Conservation (phyloP, 2,113 vertebrate genomes). For the Peromyscus leucopus region DNA sequence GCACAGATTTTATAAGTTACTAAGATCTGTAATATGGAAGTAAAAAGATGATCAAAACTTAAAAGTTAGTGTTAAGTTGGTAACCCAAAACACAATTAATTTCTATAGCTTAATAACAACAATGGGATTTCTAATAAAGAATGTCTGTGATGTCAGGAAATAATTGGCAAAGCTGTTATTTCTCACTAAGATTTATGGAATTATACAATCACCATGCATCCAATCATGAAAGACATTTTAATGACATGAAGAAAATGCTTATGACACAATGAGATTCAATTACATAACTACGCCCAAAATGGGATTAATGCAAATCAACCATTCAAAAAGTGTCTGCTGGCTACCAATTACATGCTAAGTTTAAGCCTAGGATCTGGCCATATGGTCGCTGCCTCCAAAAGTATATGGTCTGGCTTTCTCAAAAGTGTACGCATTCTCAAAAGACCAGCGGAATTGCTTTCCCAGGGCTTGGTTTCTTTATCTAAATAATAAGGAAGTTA, state of each 20-base stretch:
- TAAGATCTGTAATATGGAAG: neutral
- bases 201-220: neutral
- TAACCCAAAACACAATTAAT: neutral
- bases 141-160: neutral
- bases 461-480: neutral
- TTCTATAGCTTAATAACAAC: slow-evolving; percentile 22
- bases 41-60: neutral
- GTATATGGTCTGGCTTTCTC: neutral
- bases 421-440: neutral
- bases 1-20: neutral
- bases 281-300: neutral
- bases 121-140: slow-evolving; percentile 23
- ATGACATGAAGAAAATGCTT: slow-evolving; percentile 33
- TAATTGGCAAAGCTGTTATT: neutral
- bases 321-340: slow-evolving; percentile 19
- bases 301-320: neutral
- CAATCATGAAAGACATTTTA: slow-evolving; percentile 13
- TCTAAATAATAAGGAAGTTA: neutral
- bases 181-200: neutral
- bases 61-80: neutral
- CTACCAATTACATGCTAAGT: neutral
- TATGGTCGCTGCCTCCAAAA: neutral
- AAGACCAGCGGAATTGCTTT: neutral
- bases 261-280: neutral
- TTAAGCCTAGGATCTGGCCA: neutral